Evolutionary conservation across 2,797 vertebrate genomes (phyloP), one percentile per base, ranked within the genome.

Genomic region (Intellagama lesueurii): DNA sequence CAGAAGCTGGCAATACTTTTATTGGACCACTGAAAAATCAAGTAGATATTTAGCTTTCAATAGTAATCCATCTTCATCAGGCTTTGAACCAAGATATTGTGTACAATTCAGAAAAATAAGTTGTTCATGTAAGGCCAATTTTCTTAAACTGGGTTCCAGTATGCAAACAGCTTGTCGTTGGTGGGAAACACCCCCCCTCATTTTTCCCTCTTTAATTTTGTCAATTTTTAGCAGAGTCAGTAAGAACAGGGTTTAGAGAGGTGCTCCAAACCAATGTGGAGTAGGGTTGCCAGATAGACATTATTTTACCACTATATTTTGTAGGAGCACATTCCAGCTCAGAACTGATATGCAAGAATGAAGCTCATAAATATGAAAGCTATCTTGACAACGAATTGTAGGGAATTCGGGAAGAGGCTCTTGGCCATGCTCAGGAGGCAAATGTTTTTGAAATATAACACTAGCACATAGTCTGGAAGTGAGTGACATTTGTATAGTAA

Each of bases 381-480:
- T 87, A 52, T 66, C 24, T n/a, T 81, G 7, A 66, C 22, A 68
- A 47, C 44, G 14, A 32, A 30, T 64, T 76, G 28, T 44, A 16
- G 40, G 40, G 19, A 8, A 17, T 28, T 17, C 24, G 30, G 84
- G 26, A 14, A 49, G 2, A 7, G 24, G n/a, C 14, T 28, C 7
- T 69, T 80, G 76, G 66, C 7, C 32, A 28, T 80, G 66, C 35
- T 22, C 47, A 26, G 66, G 47, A 49, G 76, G 24, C 11, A 70
- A 11, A 4, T 35, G 52, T 80, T 70, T 79, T 80, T 80, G 14
- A 70, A 35, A 52, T 80, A 56, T 6, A 70, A 32, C 49, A 26
- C 66, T 80, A 76, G 86, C 86, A 80, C 35, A 47, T 80, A 70
- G 47, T 70, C 4, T 80, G 7, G 60, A 12, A 91, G 87, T 87